Evolutionary conservation across 1,140 invertebrate genomes (phyloP).

Genomic region (Hycleus phaleratus): DNA sequence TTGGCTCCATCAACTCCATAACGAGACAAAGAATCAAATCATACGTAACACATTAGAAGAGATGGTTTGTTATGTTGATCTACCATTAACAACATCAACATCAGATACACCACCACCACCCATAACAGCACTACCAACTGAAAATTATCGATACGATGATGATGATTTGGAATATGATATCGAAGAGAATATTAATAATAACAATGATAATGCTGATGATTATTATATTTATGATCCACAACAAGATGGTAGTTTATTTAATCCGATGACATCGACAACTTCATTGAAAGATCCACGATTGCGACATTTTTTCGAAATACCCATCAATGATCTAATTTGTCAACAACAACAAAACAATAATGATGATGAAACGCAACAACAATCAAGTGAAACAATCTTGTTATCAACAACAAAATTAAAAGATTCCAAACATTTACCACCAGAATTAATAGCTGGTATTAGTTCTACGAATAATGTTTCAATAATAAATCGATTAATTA

Average conservation of each 20-base stretch:
- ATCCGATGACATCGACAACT: constrained; percentile 21
- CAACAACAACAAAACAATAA: constrained; percentile 42
- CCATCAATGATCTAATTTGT: constrained; percentile 57
- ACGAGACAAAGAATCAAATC: constrained; percentile 61
- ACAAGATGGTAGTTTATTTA: constrained; percentile 23
- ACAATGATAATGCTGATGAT: no score
- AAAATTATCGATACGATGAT: constrained; percentile 24
- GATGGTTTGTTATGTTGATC: constrained; percentile 58
- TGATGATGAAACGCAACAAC: no score
- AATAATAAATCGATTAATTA: no score
- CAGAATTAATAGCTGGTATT: no score
- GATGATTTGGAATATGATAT: constrained; percentile 31
- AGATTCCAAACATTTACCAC: no score
- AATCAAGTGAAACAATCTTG: no score
- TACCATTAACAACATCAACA: neutral
- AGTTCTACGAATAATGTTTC: no score
- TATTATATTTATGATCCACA: constrained; percentile 23
- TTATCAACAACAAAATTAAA: no score
- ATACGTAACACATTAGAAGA: constrained; percentile 58
- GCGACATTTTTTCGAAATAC: constrained; percentile 51
- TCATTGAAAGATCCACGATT: constrained; percentile 28
- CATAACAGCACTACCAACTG: constrained; percentile 10
- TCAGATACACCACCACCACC: neutral
- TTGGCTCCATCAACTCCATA: constrained; percentile 65
- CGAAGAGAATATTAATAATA: neutral